Conservation (phyloP, 2,888 invertebrate genomes). For the Choreutis nemorana region DNA sequence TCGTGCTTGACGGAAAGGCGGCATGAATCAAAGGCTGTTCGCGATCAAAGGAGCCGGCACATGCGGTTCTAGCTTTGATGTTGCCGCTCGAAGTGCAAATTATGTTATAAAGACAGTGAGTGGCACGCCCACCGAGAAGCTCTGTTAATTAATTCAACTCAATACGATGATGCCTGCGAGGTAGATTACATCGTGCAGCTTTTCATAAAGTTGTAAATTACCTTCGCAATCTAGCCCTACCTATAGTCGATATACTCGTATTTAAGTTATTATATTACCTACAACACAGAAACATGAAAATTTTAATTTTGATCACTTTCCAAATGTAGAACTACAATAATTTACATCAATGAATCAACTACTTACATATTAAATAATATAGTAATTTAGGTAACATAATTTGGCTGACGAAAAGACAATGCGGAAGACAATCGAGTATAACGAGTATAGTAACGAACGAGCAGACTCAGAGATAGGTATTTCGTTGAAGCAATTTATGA, state of each 20-base stretch:
- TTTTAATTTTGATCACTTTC: no score
- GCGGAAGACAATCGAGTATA: conserved; percentile 28
- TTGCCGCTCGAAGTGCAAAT: conserved; percentile 66
- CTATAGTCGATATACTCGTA: no score
- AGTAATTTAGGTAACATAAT: no score
- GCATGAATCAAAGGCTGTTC: conserved; percentile 54
- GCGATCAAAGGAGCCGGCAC: conserved; percentile 63
- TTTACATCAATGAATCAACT: no score
- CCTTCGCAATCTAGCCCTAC: no score
- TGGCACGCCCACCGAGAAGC: conserved; percentile 46
- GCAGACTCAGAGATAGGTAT: no score
- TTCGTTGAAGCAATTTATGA: conserved; percentile 38
- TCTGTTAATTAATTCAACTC: conserved; percentile 59
- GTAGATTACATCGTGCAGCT: no score
- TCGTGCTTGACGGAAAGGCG: conserved; percentile 55
- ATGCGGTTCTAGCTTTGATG: conserved; percentile 58
- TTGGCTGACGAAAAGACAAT: conserved; percentile 17
- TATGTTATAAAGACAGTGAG: conserved; percentile 66
- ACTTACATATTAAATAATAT: no score
- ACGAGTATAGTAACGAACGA: conserved; percentile 22
- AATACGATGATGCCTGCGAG: conserved; percentile 17
- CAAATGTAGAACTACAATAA: no score
- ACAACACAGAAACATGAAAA: no score
- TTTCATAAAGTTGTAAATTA: no score
- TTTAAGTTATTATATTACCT: no score